A percentile compares a stretch with the other conserved stretches of the same genome.
Evolutionary conservation across 2,888 invertebrate genomes (phyloP).

Genomic region (Drosophila phalerata): DNA sequence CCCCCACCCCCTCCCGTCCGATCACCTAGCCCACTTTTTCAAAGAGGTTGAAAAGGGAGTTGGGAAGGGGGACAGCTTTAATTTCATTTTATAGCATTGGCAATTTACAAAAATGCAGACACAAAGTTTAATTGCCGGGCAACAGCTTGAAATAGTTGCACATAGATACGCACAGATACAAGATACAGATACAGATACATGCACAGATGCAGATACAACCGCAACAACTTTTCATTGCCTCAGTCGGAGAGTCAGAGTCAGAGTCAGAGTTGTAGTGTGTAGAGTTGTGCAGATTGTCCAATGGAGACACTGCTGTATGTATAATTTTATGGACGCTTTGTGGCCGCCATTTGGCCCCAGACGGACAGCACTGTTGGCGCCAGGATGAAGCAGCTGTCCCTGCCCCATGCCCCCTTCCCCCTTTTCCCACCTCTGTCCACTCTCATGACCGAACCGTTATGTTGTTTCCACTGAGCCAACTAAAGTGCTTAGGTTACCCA

Average conservation of each 20-base stretch:
- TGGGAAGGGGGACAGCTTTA: constrained; percentile 52
- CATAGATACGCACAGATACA: constrained; percentile 17
- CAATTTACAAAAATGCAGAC: constrained; percentile 68
- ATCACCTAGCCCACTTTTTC: background rate
- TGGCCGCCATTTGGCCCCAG: constrained; percentile 53
- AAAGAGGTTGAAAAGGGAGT: background rate
- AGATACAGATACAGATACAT: constrained; percentile 18
- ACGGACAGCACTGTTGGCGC: constrained; percentile 38
- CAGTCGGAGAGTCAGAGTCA: too few species aligned
- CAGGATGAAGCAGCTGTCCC: constrained; percentile 36
- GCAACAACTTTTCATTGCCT: constrained; percentile 50
- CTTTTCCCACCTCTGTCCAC: background rate
- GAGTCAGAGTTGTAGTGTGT: background rate
- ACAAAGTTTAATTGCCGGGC: constrained; percentile 75
- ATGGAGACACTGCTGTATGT: constrained; percentile 66
- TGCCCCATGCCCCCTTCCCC: background rate
- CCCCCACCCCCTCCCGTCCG: too few species aligned
- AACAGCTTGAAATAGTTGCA: constrained; percentile 71
- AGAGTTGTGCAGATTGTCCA: constrained; percentile 54
- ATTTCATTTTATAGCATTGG: constrained; percentile 71
- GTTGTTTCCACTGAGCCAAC: constrained; percentile 32
- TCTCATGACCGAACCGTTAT: constrained; percentile 41
- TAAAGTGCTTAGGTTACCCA: constrained; percentile 51
- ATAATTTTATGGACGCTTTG: constrained; percentile 77
- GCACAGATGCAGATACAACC: constrained; percentile 45